These are phyloP conservation scores for Baryphthengus martii DNA, from an alignment of 2,113 vertebrate species.

Conservation along the genomic window DNA sequence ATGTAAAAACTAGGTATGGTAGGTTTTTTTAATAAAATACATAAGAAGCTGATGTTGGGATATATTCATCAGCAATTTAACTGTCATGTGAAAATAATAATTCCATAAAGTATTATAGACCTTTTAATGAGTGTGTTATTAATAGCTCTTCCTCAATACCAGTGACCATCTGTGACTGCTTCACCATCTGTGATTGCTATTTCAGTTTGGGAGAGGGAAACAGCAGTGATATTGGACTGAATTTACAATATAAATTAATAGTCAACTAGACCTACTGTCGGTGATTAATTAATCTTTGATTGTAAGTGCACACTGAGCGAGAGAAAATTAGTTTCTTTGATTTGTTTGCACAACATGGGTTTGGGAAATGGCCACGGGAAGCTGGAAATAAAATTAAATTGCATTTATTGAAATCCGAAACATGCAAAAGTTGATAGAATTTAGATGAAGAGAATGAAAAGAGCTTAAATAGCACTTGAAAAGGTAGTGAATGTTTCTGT, in stretches of 20 bases:
- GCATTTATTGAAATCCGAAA: constrained; percentile 5
- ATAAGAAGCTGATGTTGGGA: neutral
- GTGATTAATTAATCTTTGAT: constrained; percentile 42
- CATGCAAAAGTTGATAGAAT: neutral
- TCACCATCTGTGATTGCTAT: constrained; percentile 32
- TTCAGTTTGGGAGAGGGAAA: neutral
- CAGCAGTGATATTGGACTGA: neutral
- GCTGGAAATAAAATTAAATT: constrained; percentile 14
- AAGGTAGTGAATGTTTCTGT: neutral
- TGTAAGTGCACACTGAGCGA: neutral
- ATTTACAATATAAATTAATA: constrained; percentile 15
- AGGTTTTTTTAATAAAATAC: neutral
- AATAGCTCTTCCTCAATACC: neutral
- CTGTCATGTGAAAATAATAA: neutral
- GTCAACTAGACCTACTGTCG: neutral
- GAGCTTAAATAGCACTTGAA: neutral
- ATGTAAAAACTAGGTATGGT: neutral
- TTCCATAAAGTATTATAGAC: neutral
- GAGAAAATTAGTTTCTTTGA: constrained; percentile 39
- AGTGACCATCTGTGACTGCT: constrained; percentile 22
- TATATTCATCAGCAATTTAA: neutral
- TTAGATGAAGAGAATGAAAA: neutral
- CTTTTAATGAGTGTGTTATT: constrained; percentile 19
- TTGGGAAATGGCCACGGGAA: neutral
- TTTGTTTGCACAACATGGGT: constrained; percentile 29